These are phyloP conservation scores for Drosophila bipectinata DNA, from an alignment of 1,140 invertebrate genomes.

Conservation along the genomic window DNA sequence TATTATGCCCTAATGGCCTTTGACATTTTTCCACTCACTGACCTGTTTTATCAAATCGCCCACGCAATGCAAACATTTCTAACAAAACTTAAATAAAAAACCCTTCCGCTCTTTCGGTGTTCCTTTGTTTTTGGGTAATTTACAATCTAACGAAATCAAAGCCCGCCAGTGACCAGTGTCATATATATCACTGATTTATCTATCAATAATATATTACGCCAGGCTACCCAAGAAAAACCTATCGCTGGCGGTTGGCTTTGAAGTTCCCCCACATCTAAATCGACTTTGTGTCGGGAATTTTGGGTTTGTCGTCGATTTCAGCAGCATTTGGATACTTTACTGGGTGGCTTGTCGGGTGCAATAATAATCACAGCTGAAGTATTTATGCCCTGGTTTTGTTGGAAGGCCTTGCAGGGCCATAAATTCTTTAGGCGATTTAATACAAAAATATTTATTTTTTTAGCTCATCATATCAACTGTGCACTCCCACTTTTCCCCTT, in stretches of 20 bases:
- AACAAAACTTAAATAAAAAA: conserved; percentile 3
- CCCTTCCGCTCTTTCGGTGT: conserved; percentile 34
- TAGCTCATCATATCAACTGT: neutral
- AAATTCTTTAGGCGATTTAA: conserved; percentile 55
- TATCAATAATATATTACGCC: conserved; percentile 61
- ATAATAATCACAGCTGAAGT: conserved; percentile 68
- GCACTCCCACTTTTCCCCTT: neutral
- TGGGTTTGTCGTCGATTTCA: conserved; percentile 32
- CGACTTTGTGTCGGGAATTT: conserved; percentile 45
- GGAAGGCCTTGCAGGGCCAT: conserved; percentile 62
- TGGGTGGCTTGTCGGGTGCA: conserved; percentile 24
- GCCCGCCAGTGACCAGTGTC: conserved; percentile 42
- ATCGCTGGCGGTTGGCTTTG: conserved; percentile 30
- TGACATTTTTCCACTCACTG: conserved; percentile 6
- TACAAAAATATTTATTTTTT: conserved; percentile 13
- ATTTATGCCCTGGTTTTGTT: conserved; percentile 55
- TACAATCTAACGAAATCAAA: conserved; percentile 35
- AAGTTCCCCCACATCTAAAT: conserved; percentile 27
- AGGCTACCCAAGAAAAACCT: conserved; percentile 9
- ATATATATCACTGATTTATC: conserved; percentile 60
- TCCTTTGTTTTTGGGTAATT: conserved; percentile 36
- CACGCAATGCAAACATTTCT: conserved; percentile 1
- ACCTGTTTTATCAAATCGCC: conserved; percentile 26
- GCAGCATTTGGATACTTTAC: conserved; percentile 3
- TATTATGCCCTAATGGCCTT: neutral